Evolutionary conservation across 2,888 invertebrate genomes (phyloP), one percentile per base, ranked within the genome.

Genomic region (Diachrysia chrysitis): DNA sequence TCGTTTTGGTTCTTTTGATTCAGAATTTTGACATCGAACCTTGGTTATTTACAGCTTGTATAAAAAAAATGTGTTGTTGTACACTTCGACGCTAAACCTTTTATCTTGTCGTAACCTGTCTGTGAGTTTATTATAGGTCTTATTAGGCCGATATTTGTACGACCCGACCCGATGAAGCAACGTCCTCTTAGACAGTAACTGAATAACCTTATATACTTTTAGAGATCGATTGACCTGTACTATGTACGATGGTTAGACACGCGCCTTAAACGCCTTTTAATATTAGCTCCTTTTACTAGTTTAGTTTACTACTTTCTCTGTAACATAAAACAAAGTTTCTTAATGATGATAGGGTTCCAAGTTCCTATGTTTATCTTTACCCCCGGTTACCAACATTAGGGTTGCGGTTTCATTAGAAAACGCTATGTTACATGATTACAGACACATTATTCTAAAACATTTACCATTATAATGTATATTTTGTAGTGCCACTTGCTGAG

Each of bases 261-360:
- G 48, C 21, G 21, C 48, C 48, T 21, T 5, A 19, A 19, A 51
- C 3, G 48, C 48, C 48, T 51, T 42, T 51, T 51, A 51, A 51
- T 51, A 51, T 51, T 19, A 19, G 19, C 21, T 51, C 32, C 48
- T 19, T 51, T 51, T 51, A 51, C 19, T 51, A 51, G 48, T 51
- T 42, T 42, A 54, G 37, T 62, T 61, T 61, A 37, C 17, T 42
- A 55, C 61, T 54, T 55, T 48, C 57, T 51, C 17, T 19, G 35
- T 16, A 19, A n/a, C 16, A 19, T 23, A 58, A 58, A n/a, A 46
- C 48, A 19, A 51, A 51, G 48, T 51, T 51, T 21, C 48, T 21
- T 51, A 51, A 51, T 51, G 48, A 51, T 51, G 48, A 51, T 32
- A 32, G 29, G 56, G 6, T 35, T 32, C 12, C 29, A 57, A 32